Percentiles rank a stretch among this genome's conserved stretches.
These are phyloP conservation scores for Graphium colonna DNA, from an alignment of 2,888 invertebrate genomes.

Conservation along the genomic window DNA sequence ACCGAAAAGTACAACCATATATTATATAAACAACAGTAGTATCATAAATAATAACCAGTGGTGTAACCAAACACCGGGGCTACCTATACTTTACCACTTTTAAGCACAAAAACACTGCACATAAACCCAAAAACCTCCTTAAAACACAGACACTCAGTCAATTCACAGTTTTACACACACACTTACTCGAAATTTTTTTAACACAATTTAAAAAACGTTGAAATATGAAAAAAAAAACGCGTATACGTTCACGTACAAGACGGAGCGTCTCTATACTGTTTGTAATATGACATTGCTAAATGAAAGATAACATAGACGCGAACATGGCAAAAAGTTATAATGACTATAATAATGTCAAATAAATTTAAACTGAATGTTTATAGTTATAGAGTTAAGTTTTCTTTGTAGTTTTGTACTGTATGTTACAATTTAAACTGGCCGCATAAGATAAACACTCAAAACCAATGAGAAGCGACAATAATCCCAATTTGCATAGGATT, in stretches of 20 bases:
- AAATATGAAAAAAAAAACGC: slow-evolving; percentile 11
- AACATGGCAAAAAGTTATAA: slow-evolving; percentile 25
- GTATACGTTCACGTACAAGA: slow-evolving; percentile 11
- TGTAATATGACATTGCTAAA: slow-evolving; percentile 74
- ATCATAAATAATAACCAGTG: slow-evolving; percentile 1
- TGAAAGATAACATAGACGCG: slow-evolving; percentile 64
- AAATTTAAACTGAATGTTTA: slow-evolving; percentile 29
- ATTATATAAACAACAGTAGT: slow-evolving; percentile 2
- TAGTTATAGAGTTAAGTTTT: slow-evolving; percentile 34
- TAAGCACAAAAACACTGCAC: background rate
- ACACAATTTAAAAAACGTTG: background rate
- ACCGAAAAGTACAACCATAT: background rate
- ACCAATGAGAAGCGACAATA: slow-evolving; percentile 39
- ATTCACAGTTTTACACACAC: background rate
- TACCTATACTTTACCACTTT: background rate
- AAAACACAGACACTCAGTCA: slow-evolving; percentile 2
- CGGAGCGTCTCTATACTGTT: slow-evolving; percentile 42
- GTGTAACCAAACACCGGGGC: slow-evolving; percentile 7
- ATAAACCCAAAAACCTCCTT: background rate
- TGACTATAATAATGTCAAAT: slow-evolving; percentile 21
- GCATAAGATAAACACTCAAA: slow-evolving; percentile 65
- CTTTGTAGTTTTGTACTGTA: slow-evolving; percentile 14
- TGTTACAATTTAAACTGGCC: slow-evolving; percentile 35
- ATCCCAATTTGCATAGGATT: slow-evolving; percentile 33
- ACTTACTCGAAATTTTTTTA: slow-evolving; percentile 5